phyloP scores from a whole-genome alignment of 2,113 vertebrate genomes.

The Stigmatopora argus region DNA sequence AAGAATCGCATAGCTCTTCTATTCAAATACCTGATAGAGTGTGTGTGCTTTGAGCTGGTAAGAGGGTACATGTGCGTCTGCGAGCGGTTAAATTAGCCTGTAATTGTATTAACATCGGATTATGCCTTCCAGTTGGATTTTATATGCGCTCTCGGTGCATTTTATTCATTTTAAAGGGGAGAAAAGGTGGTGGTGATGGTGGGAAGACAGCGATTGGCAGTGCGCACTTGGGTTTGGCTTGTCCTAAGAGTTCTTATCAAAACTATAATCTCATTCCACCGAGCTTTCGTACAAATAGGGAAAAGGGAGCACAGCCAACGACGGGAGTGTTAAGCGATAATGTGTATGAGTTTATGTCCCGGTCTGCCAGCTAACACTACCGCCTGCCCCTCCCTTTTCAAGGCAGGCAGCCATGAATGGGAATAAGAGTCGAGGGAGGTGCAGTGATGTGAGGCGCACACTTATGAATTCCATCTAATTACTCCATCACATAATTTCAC shows the following conservation, averaged over 20 bases:
- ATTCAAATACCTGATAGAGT: slow-evolving; percentile 67
- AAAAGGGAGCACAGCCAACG: slow-evolving; percentile 78
- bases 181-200: slow-evolving; percentile 5
- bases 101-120: slow-evolving; percentile 95
- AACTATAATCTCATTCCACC: slow-evolving; percentile 83
- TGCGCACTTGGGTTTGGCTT: slow-evolving; percentile 78
- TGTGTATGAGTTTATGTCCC: slow-evolving; percentile 62
- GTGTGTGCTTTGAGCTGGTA: slow-evolving; percentile 58
- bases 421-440: slow-evolving; percentile 67
- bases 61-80: slow-evolving; percentile 83
- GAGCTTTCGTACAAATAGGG: slow-evolving; percentile 95
- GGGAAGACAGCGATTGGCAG: slow-evolving; percentile 74
- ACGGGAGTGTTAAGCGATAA: slow-evolving; percentile 53
- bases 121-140: slow-evolving; percentile 83
- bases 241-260: slow-evolving; percentile 90
- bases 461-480: slow-evolving; percentile 95
- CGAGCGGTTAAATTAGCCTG: slow-evolving; percentile 90
- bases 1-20: slow-evolving; percentile 83
- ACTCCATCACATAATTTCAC: slow-evolving; percentile 98
- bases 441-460: slow-evolving; percentile 56
- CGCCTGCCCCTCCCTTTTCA: slow-evolving; percentile 26
- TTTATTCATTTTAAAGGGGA: slow-evolving; percentile 80
- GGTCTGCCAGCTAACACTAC: slow-evolving; percentile 75
- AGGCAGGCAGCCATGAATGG: slow-evolving; percentile 57
- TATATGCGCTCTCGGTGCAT: slow-evolving; percentile 36